Conservation (phyloP, 2,888 invertebrate species). For the Polia nebulosa region DNA sequence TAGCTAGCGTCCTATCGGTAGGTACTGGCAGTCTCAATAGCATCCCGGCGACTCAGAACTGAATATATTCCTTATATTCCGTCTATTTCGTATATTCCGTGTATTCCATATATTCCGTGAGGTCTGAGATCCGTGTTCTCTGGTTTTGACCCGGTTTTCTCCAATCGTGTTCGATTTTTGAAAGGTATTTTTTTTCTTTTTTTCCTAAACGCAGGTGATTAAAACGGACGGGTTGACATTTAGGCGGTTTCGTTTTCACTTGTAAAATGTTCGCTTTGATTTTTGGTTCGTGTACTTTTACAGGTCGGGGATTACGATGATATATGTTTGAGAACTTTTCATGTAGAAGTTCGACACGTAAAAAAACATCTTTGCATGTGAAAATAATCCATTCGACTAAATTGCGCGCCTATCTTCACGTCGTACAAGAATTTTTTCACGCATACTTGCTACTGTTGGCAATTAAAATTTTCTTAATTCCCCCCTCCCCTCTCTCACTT, state of each 20-base stretch:
- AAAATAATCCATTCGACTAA: neutral
- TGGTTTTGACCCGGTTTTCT: conserved; percentile 75
- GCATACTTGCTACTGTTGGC: neutral
- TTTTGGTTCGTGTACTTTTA: conserved; percentile 22
- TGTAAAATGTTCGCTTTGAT: conserved; percentile 21
- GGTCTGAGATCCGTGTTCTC: conserved; percentile 77
- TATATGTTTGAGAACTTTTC: conserved; percentile 1
- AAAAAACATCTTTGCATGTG: neutral
- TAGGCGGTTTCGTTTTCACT: conserved; percentile 51
- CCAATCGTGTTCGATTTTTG: conserved; percentile 78
- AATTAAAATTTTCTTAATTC: neutral
- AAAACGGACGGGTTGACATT: conserved; percentile 60
- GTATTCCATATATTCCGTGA: conserved; percentile 84
- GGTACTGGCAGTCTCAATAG: conserved; percentile 87
- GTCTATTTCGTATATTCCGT: conserved; percentile 82
- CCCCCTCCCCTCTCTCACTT: neutral
- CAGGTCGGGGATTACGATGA: neutral
- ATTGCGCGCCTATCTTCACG: neutral
- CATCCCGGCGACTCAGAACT: conserved; percentile 86
- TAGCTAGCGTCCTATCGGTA: conserved; percentile 88
- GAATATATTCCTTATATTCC: conserved; percentile 82
- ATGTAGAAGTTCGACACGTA: neutral
- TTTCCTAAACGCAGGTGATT: conserved; percentile 55
- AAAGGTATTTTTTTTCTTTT: conserved; percentile 45
- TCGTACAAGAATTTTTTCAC: neutral